Evolutionary conservation across 2,797 vertebrate genomes (phyloP).

Genomic region (Saguinus oedipus): DNA sequence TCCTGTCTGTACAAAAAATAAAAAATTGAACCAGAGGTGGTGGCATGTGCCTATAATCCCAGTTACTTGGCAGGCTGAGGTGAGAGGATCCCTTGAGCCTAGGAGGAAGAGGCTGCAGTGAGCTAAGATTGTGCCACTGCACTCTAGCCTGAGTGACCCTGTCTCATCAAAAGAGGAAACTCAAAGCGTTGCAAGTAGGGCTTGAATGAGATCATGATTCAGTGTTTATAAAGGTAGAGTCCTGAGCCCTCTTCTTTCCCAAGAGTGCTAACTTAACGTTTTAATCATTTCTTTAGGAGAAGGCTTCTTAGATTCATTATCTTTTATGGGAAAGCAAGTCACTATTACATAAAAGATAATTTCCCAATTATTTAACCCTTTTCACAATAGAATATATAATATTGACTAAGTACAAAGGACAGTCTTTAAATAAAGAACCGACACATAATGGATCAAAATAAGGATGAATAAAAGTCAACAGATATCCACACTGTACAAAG

Average conservation of each 20-base stretch:
- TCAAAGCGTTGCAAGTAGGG: not conserved
- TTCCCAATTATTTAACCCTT: not conserved
- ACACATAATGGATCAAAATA: not conserved
- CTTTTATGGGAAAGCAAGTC: not conserved
- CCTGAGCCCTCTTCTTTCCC: not conserved
- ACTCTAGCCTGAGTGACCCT: not conserved
- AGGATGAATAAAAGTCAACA: not conserved
- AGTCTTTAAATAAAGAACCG: slow-evolving; percentile 1
- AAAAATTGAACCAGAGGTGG: not conserved
- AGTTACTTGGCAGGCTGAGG: not conserved
- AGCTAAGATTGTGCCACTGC: not conserved
- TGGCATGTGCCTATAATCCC: not conserved
- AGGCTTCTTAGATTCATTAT: not conserved
- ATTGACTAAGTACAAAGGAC: not conserved
- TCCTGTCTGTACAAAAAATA: not conserved
- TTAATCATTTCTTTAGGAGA: not conserved
- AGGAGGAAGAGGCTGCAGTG: not conserved
- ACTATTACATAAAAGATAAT: not conserved
- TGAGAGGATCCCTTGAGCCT: not conserved
- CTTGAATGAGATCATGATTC: not conserved
- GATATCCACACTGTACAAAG: not conserved
- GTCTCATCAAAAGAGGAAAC: not conserved
- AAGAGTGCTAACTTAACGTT: not conserved
- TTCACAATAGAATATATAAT: slow-evolving; percentile 41
- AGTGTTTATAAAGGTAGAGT: not conserved